Evolutionary conservation across 2,888 invertebrate species (phyloP), one percentile per base, ranked within the genome.

Genomic region (Sycophila texana): DNA sequence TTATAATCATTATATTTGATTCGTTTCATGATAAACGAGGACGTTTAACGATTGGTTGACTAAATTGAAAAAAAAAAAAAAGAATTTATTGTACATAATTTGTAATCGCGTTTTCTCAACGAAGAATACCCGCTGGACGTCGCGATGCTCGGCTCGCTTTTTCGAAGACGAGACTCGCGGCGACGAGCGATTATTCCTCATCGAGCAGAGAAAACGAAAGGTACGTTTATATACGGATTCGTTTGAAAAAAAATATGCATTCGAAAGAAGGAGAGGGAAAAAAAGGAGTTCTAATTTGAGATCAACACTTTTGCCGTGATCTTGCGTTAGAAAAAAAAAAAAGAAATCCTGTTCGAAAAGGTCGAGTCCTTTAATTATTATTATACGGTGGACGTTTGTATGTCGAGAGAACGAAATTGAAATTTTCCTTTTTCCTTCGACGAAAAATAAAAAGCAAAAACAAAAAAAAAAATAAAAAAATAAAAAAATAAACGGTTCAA

Each of bases 1-100:
- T 57, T 39, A n/a, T 55, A 30, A 68, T 57, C 57, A 26, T 30
- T 68, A 39, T 39, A 13, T 65, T 39, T 47, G 7, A 39, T 53
- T n/a, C 22, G 22, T 49, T 51, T 55, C 18, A 63, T 70, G 14
- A 58, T 53, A 58, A 63, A 73, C 51, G 57, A 70, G 73, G 58
- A 73, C 67, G 18, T 70, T 72, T 80, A 80, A 76, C 58, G 65
- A 77, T 80, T 77, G 73, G 65, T 65, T 68, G 20, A 73, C 68
- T 51, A 68, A 67, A 72, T 63, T 73, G 49, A 26, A 75, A 72
- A 63, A 30, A 30, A 30, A 30, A 30, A 30, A 39, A 39, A 39
- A 39, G 39, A 57, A 70, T 65, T 74, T 77, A 80, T 71, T 80
- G 77, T 77, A 77, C 71, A 77, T 80, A 77, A 74, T 77, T 80